These are phyloP conservation scores for Brachymystax lenok DNA, from an alignment of 2,797 vertebrate species.

Conservation along the genomic window DNA sequence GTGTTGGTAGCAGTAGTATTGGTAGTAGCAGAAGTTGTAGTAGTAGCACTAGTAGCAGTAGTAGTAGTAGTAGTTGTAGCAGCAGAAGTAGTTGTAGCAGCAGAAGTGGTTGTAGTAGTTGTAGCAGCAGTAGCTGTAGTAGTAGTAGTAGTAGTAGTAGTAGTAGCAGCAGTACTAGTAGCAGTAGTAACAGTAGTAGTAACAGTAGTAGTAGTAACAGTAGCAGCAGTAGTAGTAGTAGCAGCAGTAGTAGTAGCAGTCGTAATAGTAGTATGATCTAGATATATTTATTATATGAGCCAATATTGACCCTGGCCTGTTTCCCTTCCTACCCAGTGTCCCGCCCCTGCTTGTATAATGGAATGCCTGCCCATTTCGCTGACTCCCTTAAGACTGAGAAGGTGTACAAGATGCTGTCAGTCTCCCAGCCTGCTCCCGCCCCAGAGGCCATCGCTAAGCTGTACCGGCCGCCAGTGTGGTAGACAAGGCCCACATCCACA, in stretches of 20 bases:
- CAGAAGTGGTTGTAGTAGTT: fast-evolving
- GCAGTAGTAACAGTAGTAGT: too few species aligned
- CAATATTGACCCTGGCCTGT: not conserved
- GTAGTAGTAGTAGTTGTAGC: too few species aligned
- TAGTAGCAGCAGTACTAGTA: too few species aligned
- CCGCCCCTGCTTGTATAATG: constrained; percentile 75
- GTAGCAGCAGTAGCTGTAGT: too few species aligned
- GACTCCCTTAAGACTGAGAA: constrained; percentile 80
- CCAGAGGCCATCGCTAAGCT: constrained; percentile 80
- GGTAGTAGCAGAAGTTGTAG: fast-evolving
- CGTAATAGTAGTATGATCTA: not conserved
- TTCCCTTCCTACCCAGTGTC: constrained; percentile 61
- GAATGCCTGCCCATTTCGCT: constrained; percentile 86
- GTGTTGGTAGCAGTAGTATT: too few species aligned
- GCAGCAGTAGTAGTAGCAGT: not conserved
- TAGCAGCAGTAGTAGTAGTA: too few species aligned
- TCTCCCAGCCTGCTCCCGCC: constrained; percentile 77
- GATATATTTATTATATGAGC: not conserved
- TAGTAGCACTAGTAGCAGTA: too few species aligned
- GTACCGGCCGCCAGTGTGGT: constrained; percentile 80
- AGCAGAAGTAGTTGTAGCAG: too few species aligned
- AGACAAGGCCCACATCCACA: constrained; percentile 89
- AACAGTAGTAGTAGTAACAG: too few species aligned
- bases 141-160: too few species aligned
- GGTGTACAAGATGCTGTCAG: constrained; percentile 83